phyloP scores from a whole-genome alignment of 2,113 vertebrate species.

The Chitala chitala region DNA sequence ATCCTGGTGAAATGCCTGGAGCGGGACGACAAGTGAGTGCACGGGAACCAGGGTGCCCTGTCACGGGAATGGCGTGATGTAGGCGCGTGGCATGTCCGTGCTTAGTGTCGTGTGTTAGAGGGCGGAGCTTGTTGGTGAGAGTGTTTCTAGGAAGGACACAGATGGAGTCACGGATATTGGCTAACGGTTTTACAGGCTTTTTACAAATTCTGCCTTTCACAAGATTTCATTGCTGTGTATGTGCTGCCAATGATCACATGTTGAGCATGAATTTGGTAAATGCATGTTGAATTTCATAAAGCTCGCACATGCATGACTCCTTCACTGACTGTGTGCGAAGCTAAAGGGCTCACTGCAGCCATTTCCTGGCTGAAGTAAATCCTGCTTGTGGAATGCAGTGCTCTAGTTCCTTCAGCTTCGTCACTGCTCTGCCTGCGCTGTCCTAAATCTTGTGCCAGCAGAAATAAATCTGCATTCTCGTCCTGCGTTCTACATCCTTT shows the following conservation, averaged over 20 bases:
- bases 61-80: too few species aligned
- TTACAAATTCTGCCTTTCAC: background rate
- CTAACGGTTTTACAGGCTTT: too few species aligned
- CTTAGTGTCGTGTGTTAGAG: background rate
- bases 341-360: too few species aligned
- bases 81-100: background rate
- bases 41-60: too few species aligned
- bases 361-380: too few species aligned
- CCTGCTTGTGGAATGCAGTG: background rate
- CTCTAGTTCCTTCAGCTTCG: background rate
- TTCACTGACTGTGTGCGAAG: background rate
- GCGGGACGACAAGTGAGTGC: conserved; percentile 94
- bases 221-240: background rate
- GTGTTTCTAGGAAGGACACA: too few species aligned
- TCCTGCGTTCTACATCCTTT: background rate
- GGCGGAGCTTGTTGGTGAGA: background rate
- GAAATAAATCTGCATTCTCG: conserved; percentile 2
- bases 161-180: too few species aligned
- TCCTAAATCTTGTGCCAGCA: background rate
- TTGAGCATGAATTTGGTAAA: background rate
- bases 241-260: background rate
- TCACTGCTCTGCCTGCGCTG: background rate
- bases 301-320: background rate
- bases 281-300: background rate
- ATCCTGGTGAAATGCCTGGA: conserved; percentile 98